Percentiles rank a stretch among this genome's conserved stretches.
These are phyloP conservation scores for Neoarius graeffei DNA, from an alignment of 2,113 vertebrate species.

Conservation along the genomic window DNA sequence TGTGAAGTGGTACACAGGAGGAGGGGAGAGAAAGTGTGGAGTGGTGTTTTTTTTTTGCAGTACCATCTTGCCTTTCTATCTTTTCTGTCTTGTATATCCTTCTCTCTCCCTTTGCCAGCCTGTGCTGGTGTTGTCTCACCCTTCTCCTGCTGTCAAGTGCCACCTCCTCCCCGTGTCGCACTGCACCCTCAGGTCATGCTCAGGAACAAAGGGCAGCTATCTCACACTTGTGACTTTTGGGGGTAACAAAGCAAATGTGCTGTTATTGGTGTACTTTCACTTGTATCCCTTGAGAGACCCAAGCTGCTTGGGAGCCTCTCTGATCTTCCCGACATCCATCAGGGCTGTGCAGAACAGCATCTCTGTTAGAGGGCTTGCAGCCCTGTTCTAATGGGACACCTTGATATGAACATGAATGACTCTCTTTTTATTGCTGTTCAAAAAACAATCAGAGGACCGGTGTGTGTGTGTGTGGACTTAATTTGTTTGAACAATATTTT, in stretches of 20 bases:
- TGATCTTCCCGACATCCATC: conserved; percentile 21
- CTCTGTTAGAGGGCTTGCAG: conserved; percentile 24
- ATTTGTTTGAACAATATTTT: not conserved
- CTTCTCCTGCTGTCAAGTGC: conserved; percentile 40
- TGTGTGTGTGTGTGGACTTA: not conserved
- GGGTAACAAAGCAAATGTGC: conserved; percentile 60
- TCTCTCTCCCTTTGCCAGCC: conserved; percentile 31
- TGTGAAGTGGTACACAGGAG: conserved; percentile 63
- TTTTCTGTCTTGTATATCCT: conserved; percentile 19
- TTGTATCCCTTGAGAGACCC: conserved; percentile 54
- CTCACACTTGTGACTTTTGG: conserved; percentile 66
- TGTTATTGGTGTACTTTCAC: conserved; percentile 64
- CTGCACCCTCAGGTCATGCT: conserved; percentile 54
- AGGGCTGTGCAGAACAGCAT: not conserved
- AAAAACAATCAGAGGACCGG: not conserved
- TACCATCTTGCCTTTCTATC: conserved; percentile 18
- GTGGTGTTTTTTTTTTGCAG: conserved; percentile 24
- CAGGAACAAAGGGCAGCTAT: conserved; percentile 71
- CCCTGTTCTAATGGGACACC: conserved; percentile 31
- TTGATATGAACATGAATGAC: conserved; percentile 21
- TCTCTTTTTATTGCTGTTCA: conserved; percentile 17
- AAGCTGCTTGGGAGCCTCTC: conserved; percentile 16
- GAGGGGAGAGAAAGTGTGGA: conserved; percentile 62
- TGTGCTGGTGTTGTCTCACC: conserved; percentile 43
- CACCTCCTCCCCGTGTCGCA: conserved; percentile 61